phyloP scores from a whole-genome alignment of 2,888 invertebrate genomes.

The Lasioglossum oenotherae region DNA sequence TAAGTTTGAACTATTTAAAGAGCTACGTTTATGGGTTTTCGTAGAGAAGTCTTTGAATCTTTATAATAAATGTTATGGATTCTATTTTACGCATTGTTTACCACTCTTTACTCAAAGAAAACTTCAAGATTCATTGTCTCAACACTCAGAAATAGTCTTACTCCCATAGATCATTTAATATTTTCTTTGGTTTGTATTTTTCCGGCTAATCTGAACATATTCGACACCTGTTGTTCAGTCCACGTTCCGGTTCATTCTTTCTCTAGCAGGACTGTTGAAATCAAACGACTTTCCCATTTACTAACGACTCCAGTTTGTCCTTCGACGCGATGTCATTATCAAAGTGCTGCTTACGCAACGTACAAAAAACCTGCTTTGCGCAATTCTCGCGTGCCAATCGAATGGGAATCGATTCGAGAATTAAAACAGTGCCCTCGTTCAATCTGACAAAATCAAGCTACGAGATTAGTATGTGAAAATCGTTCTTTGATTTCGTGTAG shows the following conservation, averaged over 20 bases:
- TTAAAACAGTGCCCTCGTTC: background rate
- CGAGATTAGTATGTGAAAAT: no score
- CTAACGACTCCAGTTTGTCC: background rate
- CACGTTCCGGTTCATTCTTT: background rate
- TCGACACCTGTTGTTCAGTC: background rate
- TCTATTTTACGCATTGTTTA: no score
- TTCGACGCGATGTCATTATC: slow-evolving; percentile 21
- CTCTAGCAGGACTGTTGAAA: background rate
- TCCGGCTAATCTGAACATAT: background rate
- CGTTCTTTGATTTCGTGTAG: no score
- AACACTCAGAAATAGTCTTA: no score
- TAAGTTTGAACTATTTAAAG: no score
- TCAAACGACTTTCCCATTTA: background rate
- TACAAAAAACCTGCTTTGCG: slow-evolving; percentile 2
- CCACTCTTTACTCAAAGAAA: no score
- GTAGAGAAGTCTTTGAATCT: no score
- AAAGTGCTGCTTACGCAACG: slow-evolving; percentile 4
- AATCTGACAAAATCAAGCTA: background rate
- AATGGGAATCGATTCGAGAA: background rate
- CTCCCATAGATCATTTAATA: background rate
- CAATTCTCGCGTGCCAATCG: background rate
- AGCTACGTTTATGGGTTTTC: no score
- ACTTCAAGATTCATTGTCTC: no score
- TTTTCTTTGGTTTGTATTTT: background rate
- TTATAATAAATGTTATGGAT: no score